Base-by-base conservation (phyloP, 2,113 vertebrate species). In the Carassius carassius region DNA sequence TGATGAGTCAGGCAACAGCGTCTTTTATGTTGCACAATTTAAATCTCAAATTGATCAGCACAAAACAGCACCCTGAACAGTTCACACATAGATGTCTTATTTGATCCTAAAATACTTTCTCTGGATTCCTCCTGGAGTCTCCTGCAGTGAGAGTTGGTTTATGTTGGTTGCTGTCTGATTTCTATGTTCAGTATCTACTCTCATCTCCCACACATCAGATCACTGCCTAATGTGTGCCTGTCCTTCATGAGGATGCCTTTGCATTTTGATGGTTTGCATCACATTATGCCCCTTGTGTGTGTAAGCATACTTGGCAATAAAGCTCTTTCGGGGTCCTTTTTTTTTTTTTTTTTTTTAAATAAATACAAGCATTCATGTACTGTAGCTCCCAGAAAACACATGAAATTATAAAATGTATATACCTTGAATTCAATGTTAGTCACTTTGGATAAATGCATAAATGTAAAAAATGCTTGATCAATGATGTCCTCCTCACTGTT, bases 1-100 rank as follows among this genome's bases (percentile, higher is more conserved):
- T 78, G 62, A 85, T 77, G 49, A 77, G 54, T 78, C 75, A 7
- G n/a, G 44, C 62, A 74, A 44, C n/a, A n/a, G 54, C 14, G 49
- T 29, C 65, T 75, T 25, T 84, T 84, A 23, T 73, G 51, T 21
- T 9, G 32, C 14, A 72, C 70, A 14, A 78, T 82, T 81, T 85
- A 63, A 87, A 82, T 6, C 82, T 72, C 37, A 37, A 85, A 87
- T 85, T 78, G 44, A 85, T 85, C 72, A 60, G 21, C 47, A 70
- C 25, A 25, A 62, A 32, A 51, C 2, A n/a, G 23, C 58, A 19
- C 7, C 41, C 35, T 65, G 49, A 77, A 32, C 67, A 49, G 41
- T 17, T 23, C 77, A 49, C n/a, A 51, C 41, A 72, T n/a, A 17
- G 81, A 84, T 3, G 37, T 84, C 74, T 67, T 41, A 65, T 62